phyloP scores from a whole-genome alignment of 2,113 vertebrate genomes.

The Hylia prasina region DNA sequence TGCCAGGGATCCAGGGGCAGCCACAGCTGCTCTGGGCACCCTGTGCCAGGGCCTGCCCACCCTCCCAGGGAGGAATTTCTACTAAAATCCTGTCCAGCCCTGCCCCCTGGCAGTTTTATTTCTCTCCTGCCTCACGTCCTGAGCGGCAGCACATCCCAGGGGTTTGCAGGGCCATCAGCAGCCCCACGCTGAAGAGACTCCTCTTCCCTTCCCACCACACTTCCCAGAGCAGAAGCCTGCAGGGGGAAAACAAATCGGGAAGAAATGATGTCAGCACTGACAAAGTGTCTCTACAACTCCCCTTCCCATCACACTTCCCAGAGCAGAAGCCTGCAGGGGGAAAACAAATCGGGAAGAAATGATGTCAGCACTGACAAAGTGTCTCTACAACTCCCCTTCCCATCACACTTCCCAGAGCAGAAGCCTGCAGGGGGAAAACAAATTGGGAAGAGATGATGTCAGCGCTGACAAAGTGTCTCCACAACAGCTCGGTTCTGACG shows the following conservation, averaged over 20 bases:
- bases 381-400: background rate
- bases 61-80: background rate
- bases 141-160: background rate
- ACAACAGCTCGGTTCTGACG: background rate
- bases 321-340: too few species aligned
- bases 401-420: too few species aligned
- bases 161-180: background rate
- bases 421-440: too few species aligned
- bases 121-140: background rate
- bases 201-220: background rate
- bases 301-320: too few species aligned
- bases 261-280: too few species aligned
- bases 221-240: background rate
- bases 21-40: background rate
- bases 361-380: background rate
- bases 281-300: too few species aligned
- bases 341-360: too few species aligned
- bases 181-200: background rate
- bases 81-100: background rate
- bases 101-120: background rate
- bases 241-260: background rate
- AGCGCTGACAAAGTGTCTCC: background rate
- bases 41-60: background rate
- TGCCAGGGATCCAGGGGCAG: background rate
- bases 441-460: fast-evolving